Evolutionary conservation across 2,113 vertebrate species (phyloP), one percentile per base, ranked within the genome.

Genomic region (Equus przewalskii): DNA sequence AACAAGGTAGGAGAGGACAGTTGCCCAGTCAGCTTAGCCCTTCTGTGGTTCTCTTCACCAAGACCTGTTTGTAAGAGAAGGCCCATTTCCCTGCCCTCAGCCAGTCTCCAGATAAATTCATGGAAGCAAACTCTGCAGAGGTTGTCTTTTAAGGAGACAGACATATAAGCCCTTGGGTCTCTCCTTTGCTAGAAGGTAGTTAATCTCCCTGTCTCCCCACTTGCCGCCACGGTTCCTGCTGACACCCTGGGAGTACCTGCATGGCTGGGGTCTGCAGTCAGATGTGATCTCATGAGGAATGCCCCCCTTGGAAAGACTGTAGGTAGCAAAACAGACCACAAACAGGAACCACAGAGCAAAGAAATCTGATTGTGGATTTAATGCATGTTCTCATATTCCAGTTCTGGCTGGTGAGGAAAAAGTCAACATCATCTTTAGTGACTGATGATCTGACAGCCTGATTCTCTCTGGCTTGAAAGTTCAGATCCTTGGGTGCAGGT

Each of bases 171-270:
- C 56, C 44, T 88, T 4, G 2, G 26, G 3, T 91, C 36, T 81
- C 11, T 91, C 62, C 76, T 88, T 75, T 98, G 60, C 67, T 60
- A 89, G 78, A 89, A 95, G 51, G 86, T 21, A 80, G 30, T 93
- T 86, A 30, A 26, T 79, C 7, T 80, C 33, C 49, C 33, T 94
- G 5, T 92, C 56, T 88, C 89, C 15, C n/a, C 9, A 56, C 33
- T 87, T 13, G 4, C 76, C 56, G 26, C 15, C 78, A 22, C 3
- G 36, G 21, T 64, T 87, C 19, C 7, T 95, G 41, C 49, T 58
- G 22, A 88, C 44, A 30, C 58, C n/a, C 60, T 82, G 18, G 19
- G 44, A 92, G 10, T 73, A 46, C 11, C 36, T 51, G 12, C 33
- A 60, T n/a, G 65, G 22, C 81, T 88, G 18, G 7, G n/a, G 15